Conservation (phyloP, 2,113 vertebrate species). For the Pavo muticus region DNA sequence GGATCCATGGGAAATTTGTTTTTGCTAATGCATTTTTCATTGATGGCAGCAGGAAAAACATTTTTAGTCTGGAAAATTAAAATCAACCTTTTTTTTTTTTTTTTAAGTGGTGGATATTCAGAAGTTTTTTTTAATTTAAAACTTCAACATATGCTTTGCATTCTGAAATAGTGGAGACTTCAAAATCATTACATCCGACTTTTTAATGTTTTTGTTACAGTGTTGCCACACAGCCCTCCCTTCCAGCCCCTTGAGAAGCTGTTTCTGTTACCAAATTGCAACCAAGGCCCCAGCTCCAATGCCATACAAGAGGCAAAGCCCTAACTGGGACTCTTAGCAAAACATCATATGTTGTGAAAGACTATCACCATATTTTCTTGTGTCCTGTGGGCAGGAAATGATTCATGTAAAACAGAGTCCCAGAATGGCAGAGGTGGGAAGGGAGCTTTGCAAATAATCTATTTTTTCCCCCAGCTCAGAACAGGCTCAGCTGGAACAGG, state of each 20-base stretch:
- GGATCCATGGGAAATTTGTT: conserved; percentile 37
- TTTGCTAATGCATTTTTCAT: conserved; percentile 64
- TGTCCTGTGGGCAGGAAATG: background rate
- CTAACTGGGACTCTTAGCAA: background rate
- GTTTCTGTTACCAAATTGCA: background rate
- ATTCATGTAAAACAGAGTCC: background rate
- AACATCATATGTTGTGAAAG: background rate
- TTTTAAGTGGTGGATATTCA: background rate
- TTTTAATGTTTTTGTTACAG: background rate
- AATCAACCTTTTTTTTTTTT: conserved; percentile 6
- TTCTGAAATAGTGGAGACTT: conserved; percentile 34
- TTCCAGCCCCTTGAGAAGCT: background rate
- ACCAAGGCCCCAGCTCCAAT: background rate
- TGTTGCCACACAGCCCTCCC: background rate
- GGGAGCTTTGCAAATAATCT: background rate
- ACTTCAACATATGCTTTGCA: conserved; percentile 63
- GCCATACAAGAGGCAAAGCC: background rate
- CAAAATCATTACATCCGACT: conserved; percentile 38
- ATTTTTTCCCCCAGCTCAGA: background rate
- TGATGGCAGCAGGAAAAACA: conserved; percentile 39
- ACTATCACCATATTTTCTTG: background rate
- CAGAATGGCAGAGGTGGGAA: background rate
- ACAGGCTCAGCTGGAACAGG: background rate
- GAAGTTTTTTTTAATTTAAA: conserved; percentile 50
- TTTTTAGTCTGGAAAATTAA: conserved; percentile 49